Evolutionary conservation across 1,140 invertebrate genomes (phyloP).

Genomic region (Calliphora vicina): DNA sequence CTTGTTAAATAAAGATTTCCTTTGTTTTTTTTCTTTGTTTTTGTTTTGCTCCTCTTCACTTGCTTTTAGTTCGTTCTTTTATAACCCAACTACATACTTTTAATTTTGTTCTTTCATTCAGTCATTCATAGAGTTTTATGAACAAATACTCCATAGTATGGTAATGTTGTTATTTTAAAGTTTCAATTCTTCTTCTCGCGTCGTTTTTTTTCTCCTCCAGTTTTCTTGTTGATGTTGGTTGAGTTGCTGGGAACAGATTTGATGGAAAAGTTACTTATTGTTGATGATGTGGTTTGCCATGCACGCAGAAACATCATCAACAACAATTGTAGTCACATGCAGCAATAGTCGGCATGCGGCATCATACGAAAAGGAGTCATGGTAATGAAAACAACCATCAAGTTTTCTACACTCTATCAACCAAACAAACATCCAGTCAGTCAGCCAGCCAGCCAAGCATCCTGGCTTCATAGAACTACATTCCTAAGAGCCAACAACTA

Average conservation of each 20-base stretch:
- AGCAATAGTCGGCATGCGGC: background rate
- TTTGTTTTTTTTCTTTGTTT: background rate
- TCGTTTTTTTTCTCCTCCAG: background rate
- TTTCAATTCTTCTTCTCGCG: background rate
- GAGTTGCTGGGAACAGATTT: conserved; percentile 7
- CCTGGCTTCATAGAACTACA: background rate
- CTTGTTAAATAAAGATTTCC: background rate
- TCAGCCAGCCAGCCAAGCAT: background rate
- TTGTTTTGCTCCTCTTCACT: background rate
- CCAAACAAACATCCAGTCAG: background rate
- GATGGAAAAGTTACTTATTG: conserved; percentile 29
- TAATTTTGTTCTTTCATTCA: background rate
- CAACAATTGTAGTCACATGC: conserved; percentile 13
- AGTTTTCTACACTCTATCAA: background rate
- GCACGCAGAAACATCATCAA: conserved; percentile 25
- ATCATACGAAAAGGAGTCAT: background rate
- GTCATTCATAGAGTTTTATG: background rate
- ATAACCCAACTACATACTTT: background rate
- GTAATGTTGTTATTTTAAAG: background rate
- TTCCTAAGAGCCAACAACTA: too few relatives aligned
- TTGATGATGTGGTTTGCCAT: conserved; percentile 26
- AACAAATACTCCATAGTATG: background rate
- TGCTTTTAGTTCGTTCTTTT: background rate
- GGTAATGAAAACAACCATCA: background rate
- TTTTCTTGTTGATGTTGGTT: background rate